Percentiles rank a stretch among this genome's conserved stretches.
Evolutionary conservation across 2,888 invertebrate genomes (phyloP).

Genomic region (Neria commutata): DNA sequence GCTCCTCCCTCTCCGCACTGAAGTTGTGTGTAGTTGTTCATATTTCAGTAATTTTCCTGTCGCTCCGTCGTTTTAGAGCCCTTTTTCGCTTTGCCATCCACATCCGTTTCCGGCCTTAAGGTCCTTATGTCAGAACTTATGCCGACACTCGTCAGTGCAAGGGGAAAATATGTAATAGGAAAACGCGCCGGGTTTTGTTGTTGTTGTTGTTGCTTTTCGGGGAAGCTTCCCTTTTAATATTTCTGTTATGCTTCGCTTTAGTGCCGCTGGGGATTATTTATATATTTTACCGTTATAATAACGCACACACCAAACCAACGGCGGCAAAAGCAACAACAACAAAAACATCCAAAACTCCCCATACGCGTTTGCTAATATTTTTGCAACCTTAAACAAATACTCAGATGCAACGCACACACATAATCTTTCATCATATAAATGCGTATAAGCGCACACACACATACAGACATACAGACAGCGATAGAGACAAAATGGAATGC

Average conservation of each 20-base stretch:
- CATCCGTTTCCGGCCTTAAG: background rate
- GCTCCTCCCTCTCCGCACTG: no score
- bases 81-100: background rate
- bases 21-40: background rate
- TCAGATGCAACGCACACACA: background rate
- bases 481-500: background rate
- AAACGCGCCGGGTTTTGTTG: background rate
- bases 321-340: background rate
- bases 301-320: background rate
- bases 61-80: background rate
- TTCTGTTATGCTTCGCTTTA: background rate
- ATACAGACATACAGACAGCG: background rate
- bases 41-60: slow-evolving; percentile 13
- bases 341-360: no score
- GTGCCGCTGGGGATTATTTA: background rate
- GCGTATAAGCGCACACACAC: background rate
- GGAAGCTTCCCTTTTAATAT: background rate
- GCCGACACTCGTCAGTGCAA: no score
- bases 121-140: background rate
- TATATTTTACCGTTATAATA: no score
- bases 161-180: background rate
- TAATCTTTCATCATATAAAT: background rate
- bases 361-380: slow-evolving; percentile 4
- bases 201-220: background rate
- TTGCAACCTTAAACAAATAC: background rate